Evolutionary conservation across 2,113 vertebrate genomes (phyloP).

Genomic region (Lipophrys pholis): DNA sequence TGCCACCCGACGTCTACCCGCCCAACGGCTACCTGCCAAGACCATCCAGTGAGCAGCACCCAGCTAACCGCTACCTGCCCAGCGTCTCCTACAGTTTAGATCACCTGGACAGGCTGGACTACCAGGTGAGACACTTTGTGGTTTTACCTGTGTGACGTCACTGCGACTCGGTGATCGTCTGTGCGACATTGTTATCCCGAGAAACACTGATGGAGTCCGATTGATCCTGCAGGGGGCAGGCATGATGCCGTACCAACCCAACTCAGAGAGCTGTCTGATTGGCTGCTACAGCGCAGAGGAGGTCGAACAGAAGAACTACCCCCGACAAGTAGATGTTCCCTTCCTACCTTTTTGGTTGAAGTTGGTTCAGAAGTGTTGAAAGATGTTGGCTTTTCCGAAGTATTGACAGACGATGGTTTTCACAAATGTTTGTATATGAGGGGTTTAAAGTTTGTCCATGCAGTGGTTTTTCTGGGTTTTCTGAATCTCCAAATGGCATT

Average conservation of each 20-base stretch:
- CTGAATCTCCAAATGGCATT: too few relatives aligned
- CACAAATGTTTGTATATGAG: too few relatives aligned
- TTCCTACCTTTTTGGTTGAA: too few relatives aligned
- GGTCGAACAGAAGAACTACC: conserved; percentile 48
- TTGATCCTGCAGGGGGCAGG: conserved; percentile 52
- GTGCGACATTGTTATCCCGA: too few relatives aligned
- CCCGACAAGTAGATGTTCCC: conserved; percentile 59
- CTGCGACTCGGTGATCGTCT: too few relatives aligned
- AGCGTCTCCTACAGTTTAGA: conserved; percentile 79
- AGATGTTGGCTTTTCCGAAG: too few relatives aligned
- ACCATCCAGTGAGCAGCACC: conserved; percentile 55
- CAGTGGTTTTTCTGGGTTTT: too few relatives aligned
- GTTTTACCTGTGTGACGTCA: too few relatives aligned
- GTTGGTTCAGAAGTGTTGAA: too few relatives aligned
- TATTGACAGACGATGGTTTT: too few relatives aligned
- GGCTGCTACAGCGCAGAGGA: conserved; percentile 72
- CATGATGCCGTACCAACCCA: conserved; percentile 67
- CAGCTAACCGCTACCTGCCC: conserved; percentile 65
- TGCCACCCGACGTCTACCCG: conserved; percentile 63
- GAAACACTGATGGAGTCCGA: too few relatives aligned
- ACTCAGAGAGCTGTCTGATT: conserved; percentile 76
- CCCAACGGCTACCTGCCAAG: conserved; percentile 60
- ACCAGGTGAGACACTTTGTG: conserved; percentile 52
- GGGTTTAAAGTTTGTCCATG: too few relatives aligned
- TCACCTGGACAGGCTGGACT: conserved; percentile 76